These are phyloP conservation scores for Venustoraphidia nigricollis DNA, from an alignment of 2,888 invertebrate genomes.

Conservation along the genomic window DNA sequence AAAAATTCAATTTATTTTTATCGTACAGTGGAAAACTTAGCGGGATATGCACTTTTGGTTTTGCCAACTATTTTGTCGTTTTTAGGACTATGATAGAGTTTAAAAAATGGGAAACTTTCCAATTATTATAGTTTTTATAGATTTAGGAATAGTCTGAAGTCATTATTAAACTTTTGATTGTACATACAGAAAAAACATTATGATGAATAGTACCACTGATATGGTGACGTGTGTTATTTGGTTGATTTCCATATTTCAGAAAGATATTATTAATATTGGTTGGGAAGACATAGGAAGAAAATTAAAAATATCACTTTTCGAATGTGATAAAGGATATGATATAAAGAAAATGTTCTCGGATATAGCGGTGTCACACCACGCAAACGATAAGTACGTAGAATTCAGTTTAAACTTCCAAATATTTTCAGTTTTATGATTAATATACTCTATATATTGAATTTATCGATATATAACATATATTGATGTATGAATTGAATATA, in stretches of 20 bases:
- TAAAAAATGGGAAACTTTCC: no score
- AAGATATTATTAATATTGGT: constrained; percentile 3
- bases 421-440: constrained; percentile 4
- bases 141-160: no score
- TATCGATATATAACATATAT: background rate
- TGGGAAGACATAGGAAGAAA: constrained; percentile 6
- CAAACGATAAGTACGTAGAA: constrained; percentile 8
- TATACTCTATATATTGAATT: constrained; percentile 2
- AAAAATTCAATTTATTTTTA: no score
- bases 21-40: no score
- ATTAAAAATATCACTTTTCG: constrained; percentile 8
- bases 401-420: background rate
- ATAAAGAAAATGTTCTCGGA: constrained; percentile 6
- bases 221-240: background rate
- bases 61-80: no score
- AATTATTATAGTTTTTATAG: no score
- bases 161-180: no score
- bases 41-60: no score
- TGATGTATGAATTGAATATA: no score
- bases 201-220: background rate
- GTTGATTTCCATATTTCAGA: constrained; percentile 2
- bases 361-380: constrained; percentile 5
- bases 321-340: constrained; percentile 8
- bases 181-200: background rate
- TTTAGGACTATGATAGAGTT: no score